These are phyloP conservation scores for Threskiornis aethiopicus DNA, from an alignment of 2,797 vertebrate genomes.

Conservation along the genomic window DNA sequence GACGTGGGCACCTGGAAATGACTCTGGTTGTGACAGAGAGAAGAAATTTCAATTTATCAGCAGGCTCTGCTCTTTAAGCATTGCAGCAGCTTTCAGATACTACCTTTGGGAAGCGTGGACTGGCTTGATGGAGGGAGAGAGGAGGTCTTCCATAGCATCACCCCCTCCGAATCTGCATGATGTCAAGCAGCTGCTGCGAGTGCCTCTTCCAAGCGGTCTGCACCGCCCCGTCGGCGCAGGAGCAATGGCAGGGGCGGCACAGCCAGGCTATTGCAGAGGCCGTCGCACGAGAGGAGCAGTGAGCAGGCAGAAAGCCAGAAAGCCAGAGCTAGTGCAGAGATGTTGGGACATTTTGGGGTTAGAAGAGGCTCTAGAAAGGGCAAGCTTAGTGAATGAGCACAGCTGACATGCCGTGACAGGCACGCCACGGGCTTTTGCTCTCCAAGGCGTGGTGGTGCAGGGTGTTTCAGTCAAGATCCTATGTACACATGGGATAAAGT, in stretches of 20 bases:
- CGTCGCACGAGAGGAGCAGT: accelerated
- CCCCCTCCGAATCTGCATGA: not conserved
- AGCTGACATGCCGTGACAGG: not conserved
- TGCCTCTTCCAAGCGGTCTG: not conserved
- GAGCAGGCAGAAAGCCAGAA: not conserved
- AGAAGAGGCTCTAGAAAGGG: not conserved
- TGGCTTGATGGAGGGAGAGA: not conserved
- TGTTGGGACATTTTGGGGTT: not conserved
- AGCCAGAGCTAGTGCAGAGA: not conserved
- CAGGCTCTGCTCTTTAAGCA: not conserved
- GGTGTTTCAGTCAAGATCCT: not conserved
- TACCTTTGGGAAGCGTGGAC: not conserved
- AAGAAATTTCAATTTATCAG: not conserved
- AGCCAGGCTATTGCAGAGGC: not conserved
- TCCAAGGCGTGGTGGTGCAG: not conserved
- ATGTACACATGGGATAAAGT: not conserved
- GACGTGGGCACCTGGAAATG: not conserved
- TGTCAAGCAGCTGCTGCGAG: not conserved
- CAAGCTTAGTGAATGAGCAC: not conserved
- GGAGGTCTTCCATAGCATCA: not conserved
- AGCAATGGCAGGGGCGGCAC: not conserved
- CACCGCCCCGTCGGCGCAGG: accelerated
- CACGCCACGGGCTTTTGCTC: not conserved
- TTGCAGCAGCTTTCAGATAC: not conserved
- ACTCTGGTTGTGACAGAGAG: not conserved